A percentile compares a stretch with the other conserved stretches of the same genome.
phyloP scores from a whole-genome alignment of 2,888 invertebrate species.

The Ceraclea dissimilis region DNA sequence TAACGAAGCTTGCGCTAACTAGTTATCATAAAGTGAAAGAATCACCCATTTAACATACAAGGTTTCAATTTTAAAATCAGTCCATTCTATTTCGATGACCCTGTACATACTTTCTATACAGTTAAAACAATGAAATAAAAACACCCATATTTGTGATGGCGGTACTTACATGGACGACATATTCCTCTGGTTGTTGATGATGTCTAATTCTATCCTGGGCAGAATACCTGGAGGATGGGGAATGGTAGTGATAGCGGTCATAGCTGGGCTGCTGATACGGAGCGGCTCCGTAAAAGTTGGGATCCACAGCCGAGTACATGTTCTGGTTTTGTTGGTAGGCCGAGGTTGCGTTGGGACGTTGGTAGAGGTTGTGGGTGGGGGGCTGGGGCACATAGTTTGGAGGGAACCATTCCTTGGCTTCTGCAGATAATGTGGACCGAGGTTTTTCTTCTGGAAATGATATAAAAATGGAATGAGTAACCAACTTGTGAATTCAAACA shows the following conservation, averaged over 20 bases:
- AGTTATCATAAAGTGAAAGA: too few species aligned
- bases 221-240: conserved; percentile 17
- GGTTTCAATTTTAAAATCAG: too few species aligned
- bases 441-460: conserved; percentile 20
- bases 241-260: conserved; percentile 16
- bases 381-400: conserved; percentile 37
- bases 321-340: conserved; percentile 11
- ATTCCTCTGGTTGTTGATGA: conserved; percentile 36
- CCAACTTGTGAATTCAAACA: too few species aligned
- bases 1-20: too few species aligned
- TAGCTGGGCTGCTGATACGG: conserved; percentile 2
- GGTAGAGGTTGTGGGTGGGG: conserved; percentile 29
- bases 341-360: conserved; percentile 7
- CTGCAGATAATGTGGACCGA: conserved; percentile 44
- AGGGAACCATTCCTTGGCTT: conserved; percentile 56
- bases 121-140: too few species aligned
- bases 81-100: too few species aligned
- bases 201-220: conserved; percentile 37
- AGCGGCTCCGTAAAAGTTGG: conserved; percentile 25
- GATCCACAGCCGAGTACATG: conserved; percentile 24
- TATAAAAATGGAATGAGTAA: too few species aligned
- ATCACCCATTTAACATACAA: too few species aligned
- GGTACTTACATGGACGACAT: conserved; percentile 17
- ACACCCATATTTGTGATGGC: too few species aligned
- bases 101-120: too few species aligned